Percentiles rank a stretch among this genome's conserved stretches.
Conservation (phyloP, 2,797 vertebrate species). For the Danio kyathit region DNA sequence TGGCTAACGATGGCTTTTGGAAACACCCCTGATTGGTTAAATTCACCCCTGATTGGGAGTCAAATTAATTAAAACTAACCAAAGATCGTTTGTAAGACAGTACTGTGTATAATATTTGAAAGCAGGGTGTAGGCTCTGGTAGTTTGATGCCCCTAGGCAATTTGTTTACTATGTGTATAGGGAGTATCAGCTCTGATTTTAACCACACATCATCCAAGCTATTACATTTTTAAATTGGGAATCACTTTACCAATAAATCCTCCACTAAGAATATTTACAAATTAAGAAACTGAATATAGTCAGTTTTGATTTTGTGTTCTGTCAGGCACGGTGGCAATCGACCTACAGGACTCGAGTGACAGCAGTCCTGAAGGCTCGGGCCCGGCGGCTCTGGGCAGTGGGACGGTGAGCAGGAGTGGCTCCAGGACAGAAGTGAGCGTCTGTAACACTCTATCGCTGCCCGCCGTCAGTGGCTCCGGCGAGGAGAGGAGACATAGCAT, state of each 20-base stretch:
- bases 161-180: no score
- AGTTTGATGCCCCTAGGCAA: no score
- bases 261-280: neutral
- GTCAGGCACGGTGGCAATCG: constrained; percentile 85
- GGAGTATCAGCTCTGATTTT: no score
- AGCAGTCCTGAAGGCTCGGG: constrained; percentile 82
- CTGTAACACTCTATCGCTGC: constrained; percentile 79
- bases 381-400: constrained; percentile 62
- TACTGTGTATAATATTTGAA: no score
- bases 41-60: no score
- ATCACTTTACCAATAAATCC: neutral
- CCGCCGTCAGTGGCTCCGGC: constrained; percentile 68
- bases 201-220: neutral
- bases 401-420: constrained; percentile 71
- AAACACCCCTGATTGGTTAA: no score
- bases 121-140: no score
- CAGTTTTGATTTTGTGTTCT: neutral
- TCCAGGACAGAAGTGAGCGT: constrained; percentile 73
- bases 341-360: constrained; percentile 85
- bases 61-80: no score
- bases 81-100: no score
- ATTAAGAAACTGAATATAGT: neutral
- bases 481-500: constrained; percentile 85
- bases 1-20: no score
- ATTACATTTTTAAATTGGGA: neutral